These are phyloP conservation scores for Lethocerus indicus DNA, from an alignment of 1,140 invertebrate species.

Conservation along the genomic window DNA sequence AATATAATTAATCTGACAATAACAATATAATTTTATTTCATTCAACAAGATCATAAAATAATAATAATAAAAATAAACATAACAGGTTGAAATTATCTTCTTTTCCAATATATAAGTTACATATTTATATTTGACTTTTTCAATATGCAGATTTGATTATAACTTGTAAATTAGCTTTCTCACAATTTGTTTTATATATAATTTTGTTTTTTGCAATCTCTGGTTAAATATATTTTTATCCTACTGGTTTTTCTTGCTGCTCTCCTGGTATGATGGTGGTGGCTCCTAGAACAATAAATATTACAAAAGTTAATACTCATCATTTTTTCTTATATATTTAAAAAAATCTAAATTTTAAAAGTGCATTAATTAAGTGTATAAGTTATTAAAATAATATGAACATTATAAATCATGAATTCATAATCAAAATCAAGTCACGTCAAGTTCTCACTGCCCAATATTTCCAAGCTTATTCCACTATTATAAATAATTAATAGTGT, in stretches of 20 bases:
- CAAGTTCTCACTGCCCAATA: background rate
- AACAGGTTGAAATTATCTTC: no score
- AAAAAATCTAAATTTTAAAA: background rate
- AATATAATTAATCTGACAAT: no score
- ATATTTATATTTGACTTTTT: no score
- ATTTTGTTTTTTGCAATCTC: no score
- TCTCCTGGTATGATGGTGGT: constrained; percentile 16
- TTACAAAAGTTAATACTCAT: background rate
- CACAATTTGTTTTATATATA: no score
- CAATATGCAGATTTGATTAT: no score
- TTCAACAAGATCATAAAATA: no score
- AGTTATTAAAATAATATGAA: background rate
- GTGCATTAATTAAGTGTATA: background rate
- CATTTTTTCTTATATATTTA: background rate
- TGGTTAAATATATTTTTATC: no score
- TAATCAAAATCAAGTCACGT: background rate
- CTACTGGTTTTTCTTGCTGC: constrained; percentile 17
- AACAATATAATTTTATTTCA: no score
- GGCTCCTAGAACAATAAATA: constrained; percentile 14
- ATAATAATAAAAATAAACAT: no score
- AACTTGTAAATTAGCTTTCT: no score
- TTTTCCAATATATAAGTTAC: no score
- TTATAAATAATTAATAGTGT: background rate
- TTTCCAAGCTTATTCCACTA: background rate
- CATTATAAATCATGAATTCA: background rate